Conservation (phyloP, 2,888 invertebrate genomes). For the Tetragonisca angustula region DNA sequence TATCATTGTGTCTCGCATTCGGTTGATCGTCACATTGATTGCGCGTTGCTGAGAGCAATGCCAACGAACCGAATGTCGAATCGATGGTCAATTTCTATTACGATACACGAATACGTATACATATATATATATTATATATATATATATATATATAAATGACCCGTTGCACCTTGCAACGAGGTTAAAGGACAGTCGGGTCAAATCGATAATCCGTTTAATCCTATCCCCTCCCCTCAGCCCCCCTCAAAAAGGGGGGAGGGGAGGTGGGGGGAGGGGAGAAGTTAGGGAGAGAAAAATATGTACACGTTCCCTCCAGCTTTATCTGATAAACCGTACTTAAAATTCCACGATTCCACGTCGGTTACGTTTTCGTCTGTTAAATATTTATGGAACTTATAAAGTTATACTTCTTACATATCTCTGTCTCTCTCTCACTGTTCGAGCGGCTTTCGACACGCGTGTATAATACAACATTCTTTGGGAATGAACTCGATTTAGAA, state of each 20-base stretch:
- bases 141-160: conserved; percentile 25
- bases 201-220: conserved; percentile 67
- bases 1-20: conserved; percentile 21
- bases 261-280: background rate
- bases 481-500: conserved; percentile 4
- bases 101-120: conserved; percentile 38
- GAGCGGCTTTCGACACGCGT: background rate
- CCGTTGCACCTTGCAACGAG: conserved; percentile 62
- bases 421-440: background rate
- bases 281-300: background rate
- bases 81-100: conserved; percentile 64
- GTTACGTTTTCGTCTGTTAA: conserved; percentile 16
- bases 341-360: background rate
- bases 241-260: conserved; percentile 13
- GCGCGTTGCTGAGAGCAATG: conserved; percentile 33
- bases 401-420: background rate
- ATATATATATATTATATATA: conserved; percentile 19
- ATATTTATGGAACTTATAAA: conserved; percentile 20
- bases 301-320: background rate
- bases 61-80: conserved; percentile 36
- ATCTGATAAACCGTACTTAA: conserved; percentile 10
- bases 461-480: conserved; percentile 1
- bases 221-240: background rate
- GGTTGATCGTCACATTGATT: conserved; percentile 46
- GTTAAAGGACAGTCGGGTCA: conserved; percentile 58